Base-by-base conservation (phyloP, 2,113 vertebrate genomes). In the Callospermophilus lateralis region DNA sequence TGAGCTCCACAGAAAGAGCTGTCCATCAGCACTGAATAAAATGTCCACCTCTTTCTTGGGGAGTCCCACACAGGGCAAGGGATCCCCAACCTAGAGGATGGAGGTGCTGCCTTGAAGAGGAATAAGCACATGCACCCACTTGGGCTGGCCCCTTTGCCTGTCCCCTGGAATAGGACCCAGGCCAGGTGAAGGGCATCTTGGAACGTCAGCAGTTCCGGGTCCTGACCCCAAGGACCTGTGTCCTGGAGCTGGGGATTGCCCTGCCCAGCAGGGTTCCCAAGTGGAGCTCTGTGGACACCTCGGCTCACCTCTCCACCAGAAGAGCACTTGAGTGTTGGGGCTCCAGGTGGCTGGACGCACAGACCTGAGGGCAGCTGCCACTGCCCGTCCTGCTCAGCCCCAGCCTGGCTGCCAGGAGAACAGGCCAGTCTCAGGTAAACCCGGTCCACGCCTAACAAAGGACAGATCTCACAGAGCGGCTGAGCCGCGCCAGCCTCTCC, bases 291-390 rank as follows among this genome's bases (percentile, higher is more conserved):
- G 55, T 55, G 37, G 72, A 37, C 0, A 0, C 28, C 39, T n/a
- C 6, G 0, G 4, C 42, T 37, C 26, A 8, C 0, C 0, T 42
- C 74, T 48, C 42, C 45, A 13, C 22, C 3, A 0, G 0, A 22
- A 37, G 16, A 15, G 65, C 3, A 0, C 16, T 1, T 1, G 84
- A 53, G 65, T 9, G 0, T 4, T 3, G 9, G 28, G 48, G 3
- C 19, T n/a, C 5, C 7, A 1, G 32, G 45, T 19, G 2, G 42
- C 48, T 30, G 12, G 88, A n/a, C 0, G 3, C 34, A 26, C 4
- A n/a, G 32, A 13, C 5, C 1, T 5, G 1, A 0, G 8, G n/a
- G 26, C 22, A 11, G 34, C 37, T 39, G 63, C 9, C 45, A 1
- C 61, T 30, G 84, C 61, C 77, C 0, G 0, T 4, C 39, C n/a